Evolutionary conservation across 2,113 vertebrate genomes (phyloP).

Genomic region (Cyprinodon variegatus): DNA sequence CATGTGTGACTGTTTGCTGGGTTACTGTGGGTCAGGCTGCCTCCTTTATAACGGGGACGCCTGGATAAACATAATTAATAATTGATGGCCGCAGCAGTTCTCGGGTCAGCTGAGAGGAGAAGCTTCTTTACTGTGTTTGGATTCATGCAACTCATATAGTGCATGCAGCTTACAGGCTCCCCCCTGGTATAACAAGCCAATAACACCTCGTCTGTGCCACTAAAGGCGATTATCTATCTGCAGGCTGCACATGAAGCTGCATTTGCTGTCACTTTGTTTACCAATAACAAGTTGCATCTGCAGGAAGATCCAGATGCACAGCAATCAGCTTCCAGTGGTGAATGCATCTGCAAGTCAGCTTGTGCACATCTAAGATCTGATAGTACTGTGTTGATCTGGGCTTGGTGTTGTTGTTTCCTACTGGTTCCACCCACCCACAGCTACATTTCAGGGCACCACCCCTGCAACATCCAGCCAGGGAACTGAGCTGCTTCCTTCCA

Average conservation of each 20-base stretch:
- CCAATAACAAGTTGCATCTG: conserved; percentile 8
- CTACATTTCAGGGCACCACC: conserved; percentile 46
- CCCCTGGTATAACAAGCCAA: conserved; percentile 25
- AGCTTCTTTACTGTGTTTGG: neutral
- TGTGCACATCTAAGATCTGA: conserved; percentile 5
- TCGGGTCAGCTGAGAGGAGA: conserved; percentile 44
- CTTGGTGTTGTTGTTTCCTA: conserved; percentile 44
- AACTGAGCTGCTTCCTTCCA: conserved; percentile 64
- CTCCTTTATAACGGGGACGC: conserved; percentile 12
- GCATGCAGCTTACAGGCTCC: conserved; percentile 11
- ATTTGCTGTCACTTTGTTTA: neutral
- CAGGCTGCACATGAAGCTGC: conserved; percentile 29
- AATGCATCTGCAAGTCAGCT: neutral
- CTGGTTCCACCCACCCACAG: conserved; percentile 50
- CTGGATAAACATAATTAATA: conserved; percentile 34
- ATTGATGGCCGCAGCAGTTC: conserved; percentile 42
- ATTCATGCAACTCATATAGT: neutral
- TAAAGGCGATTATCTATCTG: conserved; percentile 60
- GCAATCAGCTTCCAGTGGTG: neutral
- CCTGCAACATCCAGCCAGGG: conserved; percentile 51
- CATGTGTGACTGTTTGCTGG: neutral
- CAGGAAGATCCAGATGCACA: neutral
- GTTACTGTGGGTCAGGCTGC: neutral
- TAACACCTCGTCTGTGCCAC: conserved; percentile 26
- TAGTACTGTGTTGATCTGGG: conserved; percentile 5